A percentile compares a stretch with the other conserved stretches of the same genome.
Conservation (phyloP, 2,797 vertebrate species). For the Tympanoctomys barrerae region DNA sequence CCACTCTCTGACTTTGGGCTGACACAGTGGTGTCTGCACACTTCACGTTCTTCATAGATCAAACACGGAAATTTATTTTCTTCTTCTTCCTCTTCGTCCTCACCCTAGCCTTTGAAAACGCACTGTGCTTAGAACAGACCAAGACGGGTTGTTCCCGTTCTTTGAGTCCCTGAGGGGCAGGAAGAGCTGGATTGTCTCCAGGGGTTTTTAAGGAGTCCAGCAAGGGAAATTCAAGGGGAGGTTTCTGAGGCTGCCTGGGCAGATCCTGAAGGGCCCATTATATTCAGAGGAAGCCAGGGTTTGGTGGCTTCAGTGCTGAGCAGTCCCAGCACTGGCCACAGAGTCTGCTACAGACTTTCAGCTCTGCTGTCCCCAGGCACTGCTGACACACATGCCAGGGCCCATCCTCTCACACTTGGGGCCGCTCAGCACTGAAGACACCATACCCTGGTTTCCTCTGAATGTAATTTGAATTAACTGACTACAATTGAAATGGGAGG, state of each 20-base stretch:
- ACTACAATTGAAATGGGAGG: neutral
- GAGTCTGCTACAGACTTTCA: neutral
- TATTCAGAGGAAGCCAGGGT: too few relatives aligned
- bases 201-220: fast-evolving
- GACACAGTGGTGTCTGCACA: neutral
- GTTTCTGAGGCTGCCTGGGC: neutral
- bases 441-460: neutral
- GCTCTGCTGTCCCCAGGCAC: neutral
- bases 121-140: neutral
- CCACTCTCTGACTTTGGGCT: neutral
- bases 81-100: neutral
- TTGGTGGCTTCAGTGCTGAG: too few relatives aligned
- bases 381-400: too few relatives aligned
- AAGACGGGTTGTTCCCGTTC: neutral
- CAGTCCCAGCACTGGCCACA: too few relatives aligned
- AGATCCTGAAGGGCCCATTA: neutral
- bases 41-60: neutral
- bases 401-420: neutral
- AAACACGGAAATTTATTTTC: neutral
- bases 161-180: neutral
- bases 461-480: neutral
- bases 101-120: neutral
- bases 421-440: neutral
- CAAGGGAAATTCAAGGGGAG: neutral
- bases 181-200: neutral